Percentiles rank a stretch among this genome's conserved stretches.
Evolutionary conservation across 2,113 vertebrate genomes (phyloP).

Genomic region (Azemiops feae): DNA sequence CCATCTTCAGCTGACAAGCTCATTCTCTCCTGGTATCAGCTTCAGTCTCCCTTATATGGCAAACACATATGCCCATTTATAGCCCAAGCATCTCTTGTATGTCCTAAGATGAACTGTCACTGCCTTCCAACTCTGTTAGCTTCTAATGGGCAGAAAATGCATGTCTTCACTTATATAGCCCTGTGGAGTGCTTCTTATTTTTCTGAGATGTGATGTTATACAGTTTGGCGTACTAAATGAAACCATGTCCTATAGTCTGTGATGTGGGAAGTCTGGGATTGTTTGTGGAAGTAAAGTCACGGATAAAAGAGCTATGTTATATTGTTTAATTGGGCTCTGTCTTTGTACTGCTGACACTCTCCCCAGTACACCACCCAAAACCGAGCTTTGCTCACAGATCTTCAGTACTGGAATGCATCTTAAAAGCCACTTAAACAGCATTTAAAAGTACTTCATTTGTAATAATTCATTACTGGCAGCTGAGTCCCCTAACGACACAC

Average conservation of each 20-base stretch:
- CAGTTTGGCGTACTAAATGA: neutral
- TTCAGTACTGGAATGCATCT: neutral
- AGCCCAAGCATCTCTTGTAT: neutral
- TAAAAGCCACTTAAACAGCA: neutral
- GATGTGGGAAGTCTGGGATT: neutral
- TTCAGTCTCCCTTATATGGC: neutral
- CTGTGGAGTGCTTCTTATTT: neutral
- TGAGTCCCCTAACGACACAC: no score
- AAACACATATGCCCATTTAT: neutral
- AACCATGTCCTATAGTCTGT: neutral
- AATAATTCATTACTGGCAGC: neutral
- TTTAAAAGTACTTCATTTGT: neutral
- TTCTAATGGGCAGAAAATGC: neutral
- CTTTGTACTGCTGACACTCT: neutral
- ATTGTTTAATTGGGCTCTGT: neutral
- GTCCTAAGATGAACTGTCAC: neutral
- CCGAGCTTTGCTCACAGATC: neutral
- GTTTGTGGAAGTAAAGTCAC: neutral
- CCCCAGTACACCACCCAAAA: neutral
- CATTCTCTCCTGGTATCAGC: neutral
- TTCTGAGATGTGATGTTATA: neutral
- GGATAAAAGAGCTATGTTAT: neutral
- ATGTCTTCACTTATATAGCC: neutral
- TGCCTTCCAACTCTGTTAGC: neutral
- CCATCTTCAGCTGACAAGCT: neutral